phyloP scores from a whole-genome alignment of 1,140 invertebrate genomes.

The Acromyrmex charruanus region DNA sequence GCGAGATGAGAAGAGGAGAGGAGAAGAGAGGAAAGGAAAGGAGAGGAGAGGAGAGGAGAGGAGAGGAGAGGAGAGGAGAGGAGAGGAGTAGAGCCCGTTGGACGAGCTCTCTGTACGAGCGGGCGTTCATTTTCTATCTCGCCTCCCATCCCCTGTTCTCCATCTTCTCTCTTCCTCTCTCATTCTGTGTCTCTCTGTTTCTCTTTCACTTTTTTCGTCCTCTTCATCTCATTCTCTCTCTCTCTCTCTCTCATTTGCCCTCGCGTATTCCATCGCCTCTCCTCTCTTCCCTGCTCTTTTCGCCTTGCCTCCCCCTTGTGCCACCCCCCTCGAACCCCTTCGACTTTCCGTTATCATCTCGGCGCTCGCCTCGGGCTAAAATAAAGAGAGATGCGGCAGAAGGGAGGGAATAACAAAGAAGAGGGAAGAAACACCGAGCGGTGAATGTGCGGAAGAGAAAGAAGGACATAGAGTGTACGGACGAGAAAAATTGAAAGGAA shows the following conservation, averaged over 20 bases:
- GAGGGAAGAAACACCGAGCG: slow-evolving; percentile 38
- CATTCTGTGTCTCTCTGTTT: slow-evolving; percentile 20
- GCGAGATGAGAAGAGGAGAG: slow-evolving; percentile 52
- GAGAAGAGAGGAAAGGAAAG: slow-evolving; percentile 48
- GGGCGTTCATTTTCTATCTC: slow-evolving; percentile 71
- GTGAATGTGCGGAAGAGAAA: slow-evolving; percentile 22
- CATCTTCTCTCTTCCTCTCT: slow-evolving; percentile 29
- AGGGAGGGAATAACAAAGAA: slow-evolving; percentile 49
- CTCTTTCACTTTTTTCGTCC: slow-evolving; percentile 44
- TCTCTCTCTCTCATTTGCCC: slow-evolving; percentile 1
- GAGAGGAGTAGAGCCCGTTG: slow-evolving; percentile 74
- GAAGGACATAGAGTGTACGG: slow-evolving; percentile 28
- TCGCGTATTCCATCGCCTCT: slow-evolving; percentile 7
- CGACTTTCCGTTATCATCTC: slow-evolving; percentile 69
- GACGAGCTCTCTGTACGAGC: slow-evolving; percentile 78
- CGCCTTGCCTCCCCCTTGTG: slow-evolving; percentile 36
- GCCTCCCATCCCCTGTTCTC: slow-evolving; percentile 38
- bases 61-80: slow-evolving; percentile 42
- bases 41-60: slow-evolving; percentile 53
- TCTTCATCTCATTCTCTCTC: slow-evolving; percentile 19
- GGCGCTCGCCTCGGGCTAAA: slow-evolving; percentile 77
- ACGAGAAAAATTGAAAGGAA: slow-evolving; percentile 34
- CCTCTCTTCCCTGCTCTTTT: slow-evolving; percentile 34
- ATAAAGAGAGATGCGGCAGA: slow-evolving; percentile 76
- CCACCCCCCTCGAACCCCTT: slow-evolving; percentile 5